A percentile compares a stretch with the other conserved stretches of the same genome.
phyloP scores from a whole-genome alignment of 2,113 vertebrate genomes.

The Suncus etruscus region DNA sequence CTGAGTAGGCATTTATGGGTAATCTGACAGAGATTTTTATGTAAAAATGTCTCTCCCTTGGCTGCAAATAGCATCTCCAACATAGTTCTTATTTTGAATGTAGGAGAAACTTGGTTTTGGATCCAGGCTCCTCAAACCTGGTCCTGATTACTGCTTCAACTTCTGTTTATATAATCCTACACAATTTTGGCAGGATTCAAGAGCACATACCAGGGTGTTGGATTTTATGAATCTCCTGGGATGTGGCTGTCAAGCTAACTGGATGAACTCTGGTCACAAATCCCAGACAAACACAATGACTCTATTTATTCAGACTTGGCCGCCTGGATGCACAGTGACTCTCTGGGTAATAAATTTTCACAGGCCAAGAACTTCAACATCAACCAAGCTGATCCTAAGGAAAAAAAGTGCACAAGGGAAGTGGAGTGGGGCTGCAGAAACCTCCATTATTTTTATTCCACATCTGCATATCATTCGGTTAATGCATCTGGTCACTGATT shows the following conservation, averaged over 20 bases:
- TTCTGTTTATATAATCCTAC: constrained; percentile 90
- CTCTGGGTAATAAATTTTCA: constrained; percentile 91
- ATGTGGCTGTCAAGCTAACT: constrained; percentile 89
- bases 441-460: constrained; percentile 86
- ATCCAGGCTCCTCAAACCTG: constrained; percentile 79
- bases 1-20: constrained; percentile 43
- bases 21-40: constrained; percentile 37
- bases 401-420: constrained; percentile 84
- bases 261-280: constrained; percentile 91
- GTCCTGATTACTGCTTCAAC: constrained; percentile 86
- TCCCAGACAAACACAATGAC: constrained; percentile 91
- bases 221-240: constrained; percentile 90
- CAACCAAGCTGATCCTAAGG: constrained; percentile 85
- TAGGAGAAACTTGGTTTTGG: constrained; percentile 73
- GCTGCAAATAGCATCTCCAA: constrained; percentile 60
- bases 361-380: constrained; percentile 88
- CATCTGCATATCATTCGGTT: constrained; percentile 80
- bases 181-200: constrained; percentile 89
- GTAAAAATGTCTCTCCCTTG: constrained; percentile 49
- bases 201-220: constrained; percentile 91
- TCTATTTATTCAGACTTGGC: constrained; percentile 92
- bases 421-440: constrained; percentile 83
- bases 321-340: constrained; percentile 89
- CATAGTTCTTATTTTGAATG: constrained; percentile 69
- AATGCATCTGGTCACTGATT: constrained; percentile 83